Base-by-base conservation (phyloP, 2,888 invertebrate genomes). In the Galerucella pusilla region DNA sequence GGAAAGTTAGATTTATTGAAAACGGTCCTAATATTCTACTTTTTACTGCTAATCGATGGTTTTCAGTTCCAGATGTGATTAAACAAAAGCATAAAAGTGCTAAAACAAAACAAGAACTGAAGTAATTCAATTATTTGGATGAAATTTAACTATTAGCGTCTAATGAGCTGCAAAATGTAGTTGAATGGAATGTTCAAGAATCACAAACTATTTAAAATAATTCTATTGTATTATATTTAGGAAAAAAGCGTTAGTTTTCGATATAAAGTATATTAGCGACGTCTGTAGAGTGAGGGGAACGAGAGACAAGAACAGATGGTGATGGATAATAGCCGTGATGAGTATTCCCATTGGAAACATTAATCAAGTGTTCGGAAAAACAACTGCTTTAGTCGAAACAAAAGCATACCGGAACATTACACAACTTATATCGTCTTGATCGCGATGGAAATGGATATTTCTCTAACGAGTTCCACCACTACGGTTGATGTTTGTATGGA, bases 241-340 rank as follows among this genome's bases (percentile, higher is more conserved):
- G 5, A 6, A 4, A 35, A 35, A 5, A 5, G 35, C 35, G 35
- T 35, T 35, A 35, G 35, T 35, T 1, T 35, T 35, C 35, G 35
- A 35, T 35, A 35, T 35, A 35, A 35, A 35, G 35, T 35, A 35
- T 35, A 35, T 35, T 35, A 28, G 49, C 49, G 49, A 52, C 52
- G 52, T 52, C 12, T 52, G 35, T 42, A 42, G 35, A 52, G 52
- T 7, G 52, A n/a, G 12, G 5, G 1, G 20, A 57, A 7, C 1
- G 61, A 61, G 14, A 2, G 61, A 61, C 68, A 78, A 81, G 77
- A 84, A 86, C 11, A 75, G 83, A 64, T 86, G 87, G 75, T 68
- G 60, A 81, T 88, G 20, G 80, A 88, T 72, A 85, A 85, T 68
- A 88, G 87, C 2, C 87, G 86, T 79, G 83, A 87, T 16, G 81